Evolutionary conservation across 2,797 vertebrate genomes (phyloP), one percentile per base, ranked within the genome.

Genomic region (Bovichtus variegatus): DNA sequence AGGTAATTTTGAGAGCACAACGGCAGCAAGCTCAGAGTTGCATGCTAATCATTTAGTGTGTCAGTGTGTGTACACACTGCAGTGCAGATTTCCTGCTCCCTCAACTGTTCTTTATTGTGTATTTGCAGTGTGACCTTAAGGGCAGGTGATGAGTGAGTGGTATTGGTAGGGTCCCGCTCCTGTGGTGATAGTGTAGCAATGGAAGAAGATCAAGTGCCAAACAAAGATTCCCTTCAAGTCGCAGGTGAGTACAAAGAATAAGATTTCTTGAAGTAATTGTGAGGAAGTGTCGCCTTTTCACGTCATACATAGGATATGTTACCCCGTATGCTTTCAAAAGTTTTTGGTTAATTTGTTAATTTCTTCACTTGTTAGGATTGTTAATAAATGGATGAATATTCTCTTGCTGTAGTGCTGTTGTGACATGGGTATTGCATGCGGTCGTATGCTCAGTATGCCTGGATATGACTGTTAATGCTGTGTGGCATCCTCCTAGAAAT

Each of bases 181-280:
- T 55, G 65, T n/a, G 58, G 59, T 27, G n/a, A 71, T 53, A 66
- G 57, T 21, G 57, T 66, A 74, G 86, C 91, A 79, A 95, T 94
- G 92, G 93, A 94, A 54, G 88, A 88, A 78, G 65, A 86, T 68
- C 82, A 84, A 68, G 82, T 46, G n/a, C 31, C 74, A 47, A 83
- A 82, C 76, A 77, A 66, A 63, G 92, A 86, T 61, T 76, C 78
- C 10, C 71, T 86, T 64, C 75, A 85, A 83, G 36, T 71, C 12
- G 43, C 86, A 87, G 94, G 94, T 94, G 72, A 92, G 89, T 55
- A 73, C 50, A 70, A 76, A 62, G n/a, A 55, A 29, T 23, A 19
- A 16, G 1, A 59, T n/a, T 3, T 47, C 34, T 55, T 46, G 5
- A 21, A 7, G 3, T 49, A 3, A 58, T 18, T 55, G 73, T 74